Conservation (phyloP, 2,888 invertebrate genomes). For the Frankliniella intonsa region DNA sequence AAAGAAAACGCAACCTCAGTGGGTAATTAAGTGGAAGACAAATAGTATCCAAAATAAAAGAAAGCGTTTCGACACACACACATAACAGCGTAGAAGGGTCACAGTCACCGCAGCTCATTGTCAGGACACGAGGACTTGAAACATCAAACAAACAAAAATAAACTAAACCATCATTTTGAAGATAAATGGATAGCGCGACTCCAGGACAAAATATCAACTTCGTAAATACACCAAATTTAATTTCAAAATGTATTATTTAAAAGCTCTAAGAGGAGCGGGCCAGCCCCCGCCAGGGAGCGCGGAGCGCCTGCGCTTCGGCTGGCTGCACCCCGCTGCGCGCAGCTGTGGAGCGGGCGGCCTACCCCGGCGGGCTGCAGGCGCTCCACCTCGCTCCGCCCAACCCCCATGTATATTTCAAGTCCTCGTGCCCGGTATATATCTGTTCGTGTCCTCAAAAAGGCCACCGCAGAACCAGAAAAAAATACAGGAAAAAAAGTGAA, state of each 20-base stretch:
- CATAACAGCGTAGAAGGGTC: background rate
- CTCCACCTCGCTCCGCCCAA: background rate
- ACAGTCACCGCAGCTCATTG: background rate
- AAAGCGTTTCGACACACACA: background rate
- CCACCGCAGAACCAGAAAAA: no score
- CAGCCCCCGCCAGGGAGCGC: background rate
- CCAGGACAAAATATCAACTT: background rate
- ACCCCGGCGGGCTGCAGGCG: background rate
- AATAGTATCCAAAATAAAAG: conserved; percentile 25
- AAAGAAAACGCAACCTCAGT: no score
- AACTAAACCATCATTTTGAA: background rate
- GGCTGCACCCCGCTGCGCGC: background rate
- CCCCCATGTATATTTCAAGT: no score
- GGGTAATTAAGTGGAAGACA: background rate
- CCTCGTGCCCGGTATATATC: no score
- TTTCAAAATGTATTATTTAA: no score
- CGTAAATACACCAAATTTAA: background rate
- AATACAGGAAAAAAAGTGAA: no score
- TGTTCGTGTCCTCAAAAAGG: no score
- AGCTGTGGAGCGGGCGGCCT: background rate
- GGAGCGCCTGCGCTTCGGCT: background rate
- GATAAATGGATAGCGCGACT: background rate
- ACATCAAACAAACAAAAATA: conserved; percentile 16
- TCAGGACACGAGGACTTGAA: background rate
- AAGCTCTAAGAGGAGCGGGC: no score